phyloP scores from a whole-genome alignment of 2,888 invertebrate species.

The Rhaphigaster nebulosa region DNA sequence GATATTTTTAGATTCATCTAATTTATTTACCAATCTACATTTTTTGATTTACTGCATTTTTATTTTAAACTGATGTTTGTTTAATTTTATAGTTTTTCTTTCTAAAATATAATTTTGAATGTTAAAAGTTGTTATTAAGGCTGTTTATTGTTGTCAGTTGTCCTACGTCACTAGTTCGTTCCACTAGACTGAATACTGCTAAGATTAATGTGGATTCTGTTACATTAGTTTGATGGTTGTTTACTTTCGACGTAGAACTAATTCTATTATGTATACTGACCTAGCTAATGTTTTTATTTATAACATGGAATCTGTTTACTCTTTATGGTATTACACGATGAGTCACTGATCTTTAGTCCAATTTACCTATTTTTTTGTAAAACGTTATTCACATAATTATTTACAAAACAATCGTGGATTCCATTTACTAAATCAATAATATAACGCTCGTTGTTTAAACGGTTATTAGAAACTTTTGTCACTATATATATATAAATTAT shows the following conservation, averaged over 20 bases:
- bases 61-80: too few relatives aligned
- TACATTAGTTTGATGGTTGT: not conserved
- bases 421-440: not conserved
- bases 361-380: not conserved
- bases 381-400: not conserved
- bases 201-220: not conserved
- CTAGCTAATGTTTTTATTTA: not conserved
- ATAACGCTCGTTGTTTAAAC: not conserved
- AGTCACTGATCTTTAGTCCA: not conserved
- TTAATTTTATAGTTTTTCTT: too few relatives aligned
- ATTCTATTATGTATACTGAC: constrained; percentile 21
- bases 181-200: not conserved
- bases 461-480: not conserved
- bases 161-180: not conserved
- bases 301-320: not conserved
- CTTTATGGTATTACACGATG: not conserved
- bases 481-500: not conserved
- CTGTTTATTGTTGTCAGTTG: not conserved
- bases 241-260: not conserved
- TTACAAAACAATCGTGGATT: not conserved
- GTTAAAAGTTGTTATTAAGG: too few relatives aligned
- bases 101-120: too few relatives aligned
- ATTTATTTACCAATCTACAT: too few relatives aligned
- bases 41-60: too few relatives aligned
- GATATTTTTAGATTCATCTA: too few relatives aligned